phyloP scores from a whole-genome alignment of 2,113 vertebrate species.

The Oreochromis spilurus region DNA sequence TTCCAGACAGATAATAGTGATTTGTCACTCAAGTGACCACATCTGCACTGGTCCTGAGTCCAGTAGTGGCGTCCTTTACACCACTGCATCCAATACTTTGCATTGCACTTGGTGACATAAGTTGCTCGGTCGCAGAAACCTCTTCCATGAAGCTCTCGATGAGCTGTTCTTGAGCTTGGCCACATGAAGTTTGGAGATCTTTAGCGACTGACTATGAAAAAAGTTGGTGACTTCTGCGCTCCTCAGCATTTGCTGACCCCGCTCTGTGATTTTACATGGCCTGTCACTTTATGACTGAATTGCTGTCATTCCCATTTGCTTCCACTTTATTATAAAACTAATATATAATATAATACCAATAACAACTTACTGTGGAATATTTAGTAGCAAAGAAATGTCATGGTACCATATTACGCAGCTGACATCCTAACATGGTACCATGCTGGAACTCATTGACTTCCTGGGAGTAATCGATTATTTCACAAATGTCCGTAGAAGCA shows the following conservation, averaged over 20 bases:
- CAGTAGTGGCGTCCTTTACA: background rate
- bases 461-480: background rate
- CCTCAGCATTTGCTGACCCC: background rate
- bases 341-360: background rate
- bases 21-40: background rate
- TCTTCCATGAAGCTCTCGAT: background rate
- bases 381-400: background rate
- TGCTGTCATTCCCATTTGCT: background rate
- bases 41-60: background rate
- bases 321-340: background rate
- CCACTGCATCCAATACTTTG: background rate
- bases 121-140: background rate
- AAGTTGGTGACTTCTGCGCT: background rate
- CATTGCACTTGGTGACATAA: background rate
- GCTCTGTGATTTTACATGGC: background rate
- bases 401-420: background rate
- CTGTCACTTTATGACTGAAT: background rate
- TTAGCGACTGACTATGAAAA: background rate
- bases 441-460: background rate
- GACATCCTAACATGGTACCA: background rate
- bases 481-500: background rate
- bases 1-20: background rate
- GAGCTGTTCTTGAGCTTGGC: background rate
- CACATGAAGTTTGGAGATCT: rapidly evolving
- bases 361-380: background rate